Conservation (phyloP, 2,797 vertebrate species). For the Emydoidea blandingii region DNA sequence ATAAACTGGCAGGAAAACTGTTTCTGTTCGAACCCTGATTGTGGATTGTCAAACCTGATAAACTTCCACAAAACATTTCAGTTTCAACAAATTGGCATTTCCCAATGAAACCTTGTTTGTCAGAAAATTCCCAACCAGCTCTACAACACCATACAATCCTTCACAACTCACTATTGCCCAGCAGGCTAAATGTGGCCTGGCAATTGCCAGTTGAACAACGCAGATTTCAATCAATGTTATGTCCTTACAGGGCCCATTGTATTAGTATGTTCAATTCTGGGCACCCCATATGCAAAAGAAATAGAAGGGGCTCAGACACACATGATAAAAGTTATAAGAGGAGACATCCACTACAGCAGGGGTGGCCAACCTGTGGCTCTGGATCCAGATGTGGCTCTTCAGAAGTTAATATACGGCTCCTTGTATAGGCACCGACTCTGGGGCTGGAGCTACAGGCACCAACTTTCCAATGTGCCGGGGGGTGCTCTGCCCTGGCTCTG, state of each 20-base stretch:
- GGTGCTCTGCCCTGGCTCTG: too few species aligned
- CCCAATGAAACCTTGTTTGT: neutral
- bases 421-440: too few species aligned
- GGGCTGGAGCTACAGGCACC: too few species aligned
- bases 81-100: neutral
- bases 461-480: too few species aligned
- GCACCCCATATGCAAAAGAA: neutral
- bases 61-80: neutral
- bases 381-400: too few species aligned
- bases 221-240: neutral
- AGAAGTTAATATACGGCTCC: too few species aligned
- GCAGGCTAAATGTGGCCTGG: neutral
- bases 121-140: neutral
- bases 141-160: neutral
- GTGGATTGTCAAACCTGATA: too few species aligned
- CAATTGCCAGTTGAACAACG: constrained; percentile 20
- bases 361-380: too few species aligned
- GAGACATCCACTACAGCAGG: neutral
- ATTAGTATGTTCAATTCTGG: neutral
- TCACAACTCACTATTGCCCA: neutral
- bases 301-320: neutral
- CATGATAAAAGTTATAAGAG: neutral
- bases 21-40: neutral
- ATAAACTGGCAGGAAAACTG: neutral
- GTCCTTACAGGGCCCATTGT: neutral